These are phyloP conservation scores for Cydia amplana DNA, from an alignment of 1,140 invertebrate species.

Conservation along the genomic window DNA sequence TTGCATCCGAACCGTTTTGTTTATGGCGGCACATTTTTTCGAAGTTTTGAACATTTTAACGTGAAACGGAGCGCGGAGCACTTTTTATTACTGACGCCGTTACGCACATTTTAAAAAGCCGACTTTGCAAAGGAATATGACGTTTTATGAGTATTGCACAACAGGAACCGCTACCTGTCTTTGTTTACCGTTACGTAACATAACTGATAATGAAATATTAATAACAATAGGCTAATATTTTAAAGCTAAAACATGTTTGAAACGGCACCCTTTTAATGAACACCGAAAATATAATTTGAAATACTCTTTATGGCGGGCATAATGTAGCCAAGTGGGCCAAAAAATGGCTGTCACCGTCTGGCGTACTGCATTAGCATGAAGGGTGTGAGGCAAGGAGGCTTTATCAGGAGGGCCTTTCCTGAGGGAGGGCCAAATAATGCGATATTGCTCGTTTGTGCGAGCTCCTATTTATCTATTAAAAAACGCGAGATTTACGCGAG, in stretches of 20 bases:
- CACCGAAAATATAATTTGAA: constrained; percentile 77
- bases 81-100: constrained; percentile 29
- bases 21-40: constrained; percentile 77
- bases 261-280: constrained; percentile 74
- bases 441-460: constrained; percentile 78
- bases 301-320: constrained; percentile 74
- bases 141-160: constrained; percentile 68
- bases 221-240: constrained; percentile 41
- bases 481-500: constrained; percentile 74
- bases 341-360: constrained; percentile 79
- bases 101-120: constrained; percentile 64
- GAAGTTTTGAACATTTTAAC: constrained; percentile 78
- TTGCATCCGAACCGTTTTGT: constrained; percentile 78
- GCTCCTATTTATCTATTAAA: constrained; percentile 79
- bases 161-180: constrained; percentile 65
- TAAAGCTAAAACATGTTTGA: constrained; percentile 42
- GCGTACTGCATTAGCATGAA: constrained; percentile 77
- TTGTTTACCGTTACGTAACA: constrained; percentile 42
- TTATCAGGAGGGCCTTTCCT: constrained; percentile 78
- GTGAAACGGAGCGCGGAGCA: constrained; percentile 50
- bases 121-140: constrained; percentile 60
- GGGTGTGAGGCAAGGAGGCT: constrained; percentile 74
- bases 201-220: constrained; percentile 33
- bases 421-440: constrained; percentile 77
- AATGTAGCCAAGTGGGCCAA: constrained; percentile 78